Percentiles rank a stretch among this genome's conserved stretches.
phyloP scores from a whole-genome alignment of 1,140 invertebrate species.

The Sitobion miscanthi region DNA sequence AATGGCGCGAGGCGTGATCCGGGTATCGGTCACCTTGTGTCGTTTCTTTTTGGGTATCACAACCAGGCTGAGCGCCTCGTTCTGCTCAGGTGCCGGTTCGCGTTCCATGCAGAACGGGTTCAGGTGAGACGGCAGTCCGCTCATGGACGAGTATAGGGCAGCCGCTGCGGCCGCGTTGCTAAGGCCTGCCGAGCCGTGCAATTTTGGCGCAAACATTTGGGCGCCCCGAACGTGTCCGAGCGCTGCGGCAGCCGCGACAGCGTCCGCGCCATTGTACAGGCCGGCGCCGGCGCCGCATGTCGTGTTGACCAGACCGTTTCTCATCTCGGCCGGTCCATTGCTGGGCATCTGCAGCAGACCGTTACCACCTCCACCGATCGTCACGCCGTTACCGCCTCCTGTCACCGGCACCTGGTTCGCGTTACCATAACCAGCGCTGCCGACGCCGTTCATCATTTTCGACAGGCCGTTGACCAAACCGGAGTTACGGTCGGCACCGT shows the following conservation, averaged over 20 bases:
- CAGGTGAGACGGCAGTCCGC: constrained; percentile 69
- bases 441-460: constrained; percentile 51
- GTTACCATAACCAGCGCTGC: constrained; percentile 57
- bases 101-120: constrained; percentile 75
- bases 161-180: constrained; percentile 69
- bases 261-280: constrained; percentile 63
- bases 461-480: constrained; percentile 57
- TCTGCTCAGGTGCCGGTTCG: constrained; percentile 77
- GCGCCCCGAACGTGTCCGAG: constrained; percentile 65
- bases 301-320: constrained; percentile 58
- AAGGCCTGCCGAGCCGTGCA: constrained; percentile 67
- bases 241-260: constrained; percentile 62
- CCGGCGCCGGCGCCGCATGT: constrained; percentile 61
- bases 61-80: constrained; percentile 90
- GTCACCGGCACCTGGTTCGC: constrained; percentile 60
- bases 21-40: constrained; percentile 95
- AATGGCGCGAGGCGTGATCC: constrained; percentile 89
- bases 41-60: constrained; percentile 94
- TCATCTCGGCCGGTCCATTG: constrained; percentile 58
- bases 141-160: constrained; percentile 66
- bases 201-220: constrained; percentile 81
- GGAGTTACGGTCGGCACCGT: constrained; percentile 61
- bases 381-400: constrained; percentile 59
- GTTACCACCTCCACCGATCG: constrained; percentile 31
- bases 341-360: constrained; percentile 23